phyloP scores from a whole-genome alignment of 2,113 vertebrate genomes.

The Mionectes macconnelli region DNA sequence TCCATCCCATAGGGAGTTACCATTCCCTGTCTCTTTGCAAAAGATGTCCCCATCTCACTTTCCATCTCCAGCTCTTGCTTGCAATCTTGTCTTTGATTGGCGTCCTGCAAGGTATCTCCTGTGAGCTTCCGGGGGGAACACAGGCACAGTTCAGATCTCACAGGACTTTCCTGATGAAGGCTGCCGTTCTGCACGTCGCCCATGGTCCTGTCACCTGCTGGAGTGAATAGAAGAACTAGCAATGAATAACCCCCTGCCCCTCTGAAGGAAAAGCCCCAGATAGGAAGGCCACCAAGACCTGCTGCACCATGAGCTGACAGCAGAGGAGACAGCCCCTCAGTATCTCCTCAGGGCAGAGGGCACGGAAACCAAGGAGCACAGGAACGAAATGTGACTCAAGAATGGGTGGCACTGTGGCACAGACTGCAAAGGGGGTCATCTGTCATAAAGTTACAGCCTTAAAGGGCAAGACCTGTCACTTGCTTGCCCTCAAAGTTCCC shows the following conservation, averaged over 20 bases:
- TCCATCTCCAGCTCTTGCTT: conserved; percentile 1
- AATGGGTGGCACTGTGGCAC: not conserved
- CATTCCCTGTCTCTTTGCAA: conserved; percentile 31
- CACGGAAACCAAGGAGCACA: rapidly evolving
- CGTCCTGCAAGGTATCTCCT: not conserved
- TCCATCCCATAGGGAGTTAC: conserved; percentile 28
- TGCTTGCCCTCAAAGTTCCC: not conserved
- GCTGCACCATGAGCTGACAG: not conserved
- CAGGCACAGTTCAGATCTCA: conserved; percentile 27
- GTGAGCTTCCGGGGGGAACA: conserved; percentile 27
- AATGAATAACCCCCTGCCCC: not conserved
- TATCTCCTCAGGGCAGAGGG: not conserved
- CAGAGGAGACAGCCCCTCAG: not conserved
- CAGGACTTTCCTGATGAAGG: conserved; percentile 34
- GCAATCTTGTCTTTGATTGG: not conserved
- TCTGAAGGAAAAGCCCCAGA: not conserved
- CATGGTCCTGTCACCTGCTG: conserved; percentile 43
- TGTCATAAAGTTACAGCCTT: not conserved
- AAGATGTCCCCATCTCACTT: not conserved
- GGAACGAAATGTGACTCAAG: not conserved
- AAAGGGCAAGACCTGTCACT: not conserved
- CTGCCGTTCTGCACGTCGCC: conserved; percentile 1
- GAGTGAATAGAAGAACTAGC: conserved; percentile 4
- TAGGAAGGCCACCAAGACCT: not conserved
- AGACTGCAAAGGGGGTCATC: not conserved